Evolutionary conservation across 2,888 invertebrate species (phyloP).

Genomic region (Eilema depressum): DNA sequence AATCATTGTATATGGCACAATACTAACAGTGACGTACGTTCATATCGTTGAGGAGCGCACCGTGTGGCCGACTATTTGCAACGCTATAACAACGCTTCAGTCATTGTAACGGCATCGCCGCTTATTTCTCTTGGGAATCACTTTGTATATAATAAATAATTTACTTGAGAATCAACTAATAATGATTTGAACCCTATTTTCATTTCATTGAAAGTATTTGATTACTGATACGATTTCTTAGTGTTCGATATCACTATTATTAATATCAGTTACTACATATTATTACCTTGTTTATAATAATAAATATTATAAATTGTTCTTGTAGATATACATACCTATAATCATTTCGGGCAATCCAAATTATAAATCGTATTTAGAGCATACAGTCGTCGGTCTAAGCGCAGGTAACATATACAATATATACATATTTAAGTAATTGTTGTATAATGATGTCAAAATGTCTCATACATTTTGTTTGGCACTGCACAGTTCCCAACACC

Average conservation of each 20-base stretch:
- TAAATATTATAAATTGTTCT: background rate
- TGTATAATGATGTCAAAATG: conserved; percentile 33
- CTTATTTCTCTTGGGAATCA: conserved; percentile 48
- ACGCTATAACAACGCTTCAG: conserved; percentile 46
- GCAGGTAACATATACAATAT: conserved; percentile 44
- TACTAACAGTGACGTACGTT: conserved; percentile 39
- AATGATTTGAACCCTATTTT: background rate
- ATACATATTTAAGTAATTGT: conserved; percentile 26
- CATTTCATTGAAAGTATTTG: background rate
- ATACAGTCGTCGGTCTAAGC: conserved; percentile 41
- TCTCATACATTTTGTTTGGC: conserved; percentile 71
- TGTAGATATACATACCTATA: conserved; percentile 19
- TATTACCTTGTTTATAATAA: background rate
- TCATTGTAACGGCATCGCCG: conserved; percentile 50
- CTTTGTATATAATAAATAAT: conserved; percentile 35
- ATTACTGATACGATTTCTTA: conserved; percentile 5
- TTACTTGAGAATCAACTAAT: background rate
- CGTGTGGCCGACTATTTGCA: conserved; percentile 48
- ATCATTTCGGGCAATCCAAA: conserved; percentile 15
- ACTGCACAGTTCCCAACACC: conserved; percentile 94
- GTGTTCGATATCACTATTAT: background rate
- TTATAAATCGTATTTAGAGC: conserved; percentile 45
- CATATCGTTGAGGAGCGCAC: conserved; percentile 44
- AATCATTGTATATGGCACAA: conserved; percentile 24
- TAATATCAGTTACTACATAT: background rate